phyloP scores from a whole-genome alignment of 2,888 invertebrate species.

The Amiota mariae region DNA sequence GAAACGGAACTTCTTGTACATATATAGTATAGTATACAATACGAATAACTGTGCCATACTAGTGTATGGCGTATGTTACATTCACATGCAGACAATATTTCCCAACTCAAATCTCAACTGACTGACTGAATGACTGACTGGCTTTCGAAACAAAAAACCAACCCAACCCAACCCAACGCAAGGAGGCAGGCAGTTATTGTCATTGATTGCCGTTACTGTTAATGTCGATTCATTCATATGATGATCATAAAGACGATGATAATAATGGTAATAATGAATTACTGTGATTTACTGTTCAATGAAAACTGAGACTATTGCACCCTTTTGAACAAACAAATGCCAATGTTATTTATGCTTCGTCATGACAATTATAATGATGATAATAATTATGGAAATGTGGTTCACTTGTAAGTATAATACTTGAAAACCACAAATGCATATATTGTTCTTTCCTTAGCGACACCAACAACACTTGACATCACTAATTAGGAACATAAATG shows the following conservation, averaged over 20 bases:
- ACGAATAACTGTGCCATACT: too few relatives aligned
- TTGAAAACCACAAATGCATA: neutral
- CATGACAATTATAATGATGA: too few relatives aligned
- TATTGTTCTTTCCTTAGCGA: neutral
- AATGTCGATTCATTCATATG: slow-evolving; percentile 36
- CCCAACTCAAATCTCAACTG: slow-evolving; percentile 23
- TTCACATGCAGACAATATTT: slow-evolving; percentile 17
- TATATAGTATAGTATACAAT: too few relatives aligned
- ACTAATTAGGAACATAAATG: slow-evolving; percentile 51
- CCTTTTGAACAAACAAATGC: neutral
- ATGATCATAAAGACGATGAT: slow-evolving; percentile 8
- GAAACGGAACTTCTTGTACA: slow-evolving; percentile 18
- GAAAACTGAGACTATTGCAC: too few relatives aligned
- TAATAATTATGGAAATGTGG: neutral
- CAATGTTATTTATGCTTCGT: slow-evolving; percentile 25
- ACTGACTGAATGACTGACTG: too few relatives aligned
- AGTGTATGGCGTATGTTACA: too few relatives aligned
- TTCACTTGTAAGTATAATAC: slow-evolving; percentile 3
- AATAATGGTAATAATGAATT: slow-evolving; percentile 3
- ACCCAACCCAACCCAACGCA: slow-evolving; percentile 38
- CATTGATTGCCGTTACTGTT: slow-evolving; percentile 4
- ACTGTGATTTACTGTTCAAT: too few relatives aligned
- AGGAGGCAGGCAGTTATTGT: slow-evolving; percentile 45
- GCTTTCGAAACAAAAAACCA: slow-evolving; percentile 5
- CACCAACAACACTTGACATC: slow-evolving; percentile 39